These are phyloP conservation scores for Brachyhypopomus occidentalis DNA, from an alignment of 2,113 vertebrate species.

Conservation along the genomic window DNA sequence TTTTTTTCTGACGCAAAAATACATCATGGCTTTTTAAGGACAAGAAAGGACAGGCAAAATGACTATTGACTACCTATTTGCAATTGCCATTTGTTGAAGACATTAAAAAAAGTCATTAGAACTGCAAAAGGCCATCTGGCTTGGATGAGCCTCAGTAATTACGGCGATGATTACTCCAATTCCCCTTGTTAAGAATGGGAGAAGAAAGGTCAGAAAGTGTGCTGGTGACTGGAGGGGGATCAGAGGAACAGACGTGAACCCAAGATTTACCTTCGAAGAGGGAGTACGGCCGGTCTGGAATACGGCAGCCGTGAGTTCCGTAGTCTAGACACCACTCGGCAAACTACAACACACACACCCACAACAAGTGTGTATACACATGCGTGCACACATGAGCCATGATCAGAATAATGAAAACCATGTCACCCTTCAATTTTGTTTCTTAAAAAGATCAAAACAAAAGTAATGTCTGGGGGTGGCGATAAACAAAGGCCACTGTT, in stretches of 20 bases:
- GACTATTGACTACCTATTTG: not conserved
- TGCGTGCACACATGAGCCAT: not conserved
- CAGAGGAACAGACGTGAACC: not conserved
- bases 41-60: not conserved
- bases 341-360: conserved; percentile 77
- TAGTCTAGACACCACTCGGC: conserved; percentile 98
- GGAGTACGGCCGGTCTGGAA: conserved; percentile 95
- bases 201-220: not conserved
- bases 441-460: too few species aligned
- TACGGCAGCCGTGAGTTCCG: conserved; percentile 92
- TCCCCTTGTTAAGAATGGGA: not conserved
- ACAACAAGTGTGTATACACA: not conserved
- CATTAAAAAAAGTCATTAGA: not conserved
- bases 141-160: not conserved
- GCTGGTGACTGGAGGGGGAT: not conserved
- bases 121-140: not conserved
- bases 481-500: not conserved
- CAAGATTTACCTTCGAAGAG: conserved; percentile 91
- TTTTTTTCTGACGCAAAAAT: not conserved
- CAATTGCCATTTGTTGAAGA: conserved; percentile 22
- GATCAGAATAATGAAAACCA: not conserved
- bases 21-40: not conserved
- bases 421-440: too few species aligned
- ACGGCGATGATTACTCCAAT: not conserved
- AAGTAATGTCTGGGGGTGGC: too few species aligned